phyloP scores from a whole-genome alignment of 2,113 vertebrate species.

The Gobiocypris rarus region DNA sequence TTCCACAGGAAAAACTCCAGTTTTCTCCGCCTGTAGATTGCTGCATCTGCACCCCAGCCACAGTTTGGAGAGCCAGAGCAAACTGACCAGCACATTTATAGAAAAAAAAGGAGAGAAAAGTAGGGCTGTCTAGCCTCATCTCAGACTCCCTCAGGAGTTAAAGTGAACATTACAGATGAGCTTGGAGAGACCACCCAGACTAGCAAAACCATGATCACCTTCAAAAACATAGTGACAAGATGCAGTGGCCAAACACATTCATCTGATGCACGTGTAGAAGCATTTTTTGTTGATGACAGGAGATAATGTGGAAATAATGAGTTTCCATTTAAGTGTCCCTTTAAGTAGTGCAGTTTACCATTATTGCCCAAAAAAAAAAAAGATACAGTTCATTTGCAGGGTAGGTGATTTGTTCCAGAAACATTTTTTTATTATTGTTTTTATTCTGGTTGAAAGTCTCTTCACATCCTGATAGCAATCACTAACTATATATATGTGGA shows the following conservation, averaged over 20 bases:
- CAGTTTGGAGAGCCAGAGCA: slow-evolving; percentile 55
- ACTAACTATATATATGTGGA: no score
- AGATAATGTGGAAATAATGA: no score
- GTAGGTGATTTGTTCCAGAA: no score
- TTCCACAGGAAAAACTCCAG: slow-evolving; percentile 54
- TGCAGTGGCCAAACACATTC: background rate
- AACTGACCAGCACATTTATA: slow-evolving; percentile 62
- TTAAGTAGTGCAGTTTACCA: no score
- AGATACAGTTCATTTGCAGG: no score
- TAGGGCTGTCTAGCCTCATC: slow-evolving; percentile 27
- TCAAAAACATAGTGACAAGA: background rate
- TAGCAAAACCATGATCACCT: background rate
- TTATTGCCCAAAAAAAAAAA: no score
- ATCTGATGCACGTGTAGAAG: background rate
- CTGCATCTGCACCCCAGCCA: slow-evolving; percentile 64
- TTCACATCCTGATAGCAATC: no score
- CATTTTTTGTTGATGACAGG: no score
- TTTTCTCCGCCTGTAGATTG: background rate
- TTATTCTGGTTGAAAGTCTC: no score
- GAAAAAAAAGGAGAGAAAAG: slow-evolving; percentile 18
- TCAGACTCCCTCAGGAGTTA: slow-evolving; percentile 24
- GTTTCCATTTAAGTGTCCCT: no score
- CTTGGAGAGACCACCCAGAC: slow-evolving; percentile 41
- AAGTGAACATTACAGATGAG: slow-evolving; percentile 12
- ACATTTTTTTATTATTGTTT: no score